These are phyloP conservation scores for Poeciliopsis occidentalis DNA, from an alignment of 2,113 vertebrate genomes.

Conservation along the genomic window DNA sequence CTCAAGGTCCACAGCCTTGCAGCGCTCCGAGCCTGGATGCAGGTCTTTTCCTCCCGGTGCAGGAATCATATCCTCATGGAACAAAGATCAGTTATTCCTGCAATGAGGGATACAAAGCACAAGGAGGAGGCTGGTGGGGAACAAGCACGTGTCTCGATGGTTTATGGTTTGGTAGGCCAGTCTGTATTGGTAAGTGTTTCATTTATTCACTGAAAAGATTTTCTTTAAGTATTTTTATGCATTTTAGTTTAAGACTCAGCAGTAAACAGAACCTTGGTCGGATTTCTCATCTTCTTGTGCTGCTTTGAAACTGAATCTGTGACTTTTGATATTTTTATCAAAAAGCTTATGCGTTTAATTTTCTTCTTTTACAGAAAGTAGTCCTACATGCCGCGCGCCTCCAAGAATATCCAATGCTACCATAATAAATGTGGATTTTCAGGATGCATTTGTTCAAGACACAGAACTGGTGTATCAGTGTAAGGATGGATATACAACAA, in stretches of 20 bases:
- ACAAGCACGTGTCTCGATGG: constrained; percentile 36
- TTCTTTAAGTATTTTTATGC: too few relatives aligned
- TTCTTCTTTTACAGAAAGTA: constrained; percentile 26
- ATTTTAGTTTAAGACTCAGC: too few relatives aligned
- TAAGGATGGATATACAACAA: constrained; percentile 20
- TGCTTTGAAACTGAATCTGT: too few relatives aligned
- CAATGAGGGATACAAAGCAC: constrained; percentile 49
- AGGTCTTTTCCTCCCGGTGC: constrained; percentile 16
- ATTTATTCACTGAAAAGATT: neutral
- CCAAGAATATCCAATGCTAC: constrained; percentile 37
- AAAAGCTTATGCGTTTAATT: neutral
- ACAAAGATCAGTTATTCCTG: neutral
- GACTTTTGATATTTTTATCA: neutral
- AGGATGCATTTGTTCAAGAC: constrained; percentile 24
- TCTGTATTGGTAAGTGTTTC: constrained; percentile 54
- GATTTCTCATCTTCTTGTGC: too few relatives aligned
- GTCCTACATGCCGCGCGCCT: neutral
- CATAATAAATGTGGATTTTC: constrained; percentile 7
- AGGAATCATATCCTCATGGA: neutral
- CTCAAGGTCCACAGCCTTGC: constrained; percentile 9
- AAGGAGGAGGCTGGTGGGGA: constrained; percentile 55
- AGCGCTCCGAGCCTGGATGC: accelerated
- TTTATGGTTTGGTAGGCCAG: constrained; percentile 31
- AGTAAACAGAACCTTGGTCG: too few relatives aligned
- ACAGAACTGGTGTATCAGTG: constrained; percentile 36